Conservation (phyloP, 2,797 vertebrate genomes). For the Phyllotis vaccarum region DNA sequence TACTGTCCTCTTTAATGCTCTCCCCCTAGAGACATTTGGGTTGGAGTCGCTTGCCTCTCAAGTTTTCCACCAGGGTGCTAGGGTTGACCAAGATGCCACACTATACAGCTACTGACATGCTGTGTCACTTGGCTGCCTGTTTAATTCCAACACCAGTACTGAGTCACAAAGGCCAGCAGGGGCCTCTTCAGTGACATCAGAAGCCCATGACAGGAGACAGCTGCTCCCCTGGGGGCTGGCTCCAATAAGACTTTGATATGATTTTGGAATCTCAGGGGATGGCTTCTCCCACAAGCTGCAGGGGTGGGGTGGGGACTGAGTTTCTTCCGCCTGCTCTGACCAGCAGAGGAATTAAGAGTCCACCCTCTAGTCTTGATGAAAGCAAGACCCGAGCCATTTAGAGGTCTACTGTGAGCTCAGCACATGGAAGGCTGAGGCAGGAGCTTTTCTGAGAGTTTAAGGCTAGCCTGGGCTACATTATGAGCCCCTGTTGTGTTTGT, state of each 20-base stretch:
- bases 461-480: not conserved
- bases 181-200: not conserved
- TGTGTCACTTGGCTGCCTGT: not conserved
- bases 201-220: not conserved
- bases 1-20: rapidly evolving
- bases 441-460: not conserved
- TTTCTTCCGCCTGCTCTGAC: constrained; percentile 59
- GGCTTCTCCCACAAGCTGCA: not conserved
- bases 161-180: not conserved
- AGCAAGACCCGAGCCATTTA: not conserved
- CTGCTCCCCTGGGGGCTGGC: not conserved
- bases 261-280: constrained; percentile 10
- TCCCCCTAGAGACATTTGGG: not conserved
- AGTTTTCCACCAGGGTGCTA: constrained; percentile 56
- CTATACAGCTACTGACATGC: rapidly evolving
- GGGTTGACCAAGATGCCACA: not conserved
- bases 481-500: not conserved
- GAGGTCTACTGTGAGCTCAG: not conserved
- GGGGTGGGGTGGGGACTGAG: not conserved
- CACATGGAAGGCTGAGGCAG: not conserved
- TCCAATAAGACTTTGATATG: not conserved
- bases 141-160: not conserved
- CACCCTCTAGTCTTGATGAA: not conserved
- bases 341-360: constrained; percentile 37
- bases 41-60: not conserved